Evolutionary conservation across 1,140 invertebrate genomes (phyloP).

Genomic region (Oppia nitens): DNA sequence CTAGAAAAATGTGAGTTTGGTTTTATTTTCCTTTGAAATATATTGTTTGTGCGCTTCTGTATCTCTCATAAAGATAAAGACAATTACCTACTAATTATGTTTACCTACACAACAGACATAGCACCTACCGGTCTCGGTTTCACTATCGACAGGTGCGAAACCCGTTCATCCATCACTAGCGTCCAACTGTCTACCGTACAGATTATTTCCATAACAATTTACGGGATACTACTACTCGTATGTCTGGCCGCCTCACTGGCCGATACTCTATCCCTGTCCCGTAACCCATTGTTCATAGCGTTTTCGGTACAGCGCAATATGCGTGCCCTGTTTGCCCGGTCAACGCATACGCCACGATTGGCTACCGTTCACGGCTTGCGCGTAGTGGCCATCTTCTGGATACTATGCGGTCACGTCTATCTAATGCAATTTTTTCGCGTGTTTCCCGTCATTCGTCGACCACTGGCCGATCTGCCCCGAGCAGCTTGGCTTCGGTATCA

Average conservation of each 20-base stretch:
- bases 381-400: conserved; percentile 70
- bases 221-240: too few relatives aligned
- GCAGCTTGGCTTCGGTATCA: neutral
- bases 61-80: neutral
- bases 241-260: too few relatives aligned
- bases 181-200: too few relatives aligned
- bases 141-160: neutral
- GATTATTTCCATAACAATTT: too few relatives aligned
- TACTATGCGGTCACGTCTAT: conserved; percentile 77
- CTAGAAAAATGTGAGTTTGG: neutral
- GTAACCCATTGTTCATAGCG: neutral
- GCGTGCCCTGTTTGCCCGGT: neutral
- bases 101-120: neutral
- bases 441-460: neutral
- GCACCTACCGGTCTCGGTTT: neutral
- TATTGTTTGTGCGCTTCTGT: neutral
- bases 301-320: neutral
- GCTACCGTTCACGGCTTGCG: conserved; percentile 52
- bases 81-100: neutral
- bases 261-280: too few relatives aligned
- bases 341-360: neutral
- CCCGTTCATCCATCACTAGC: too few relatives aligned
- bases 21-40: neutral
- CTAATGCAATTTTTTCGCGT: conserved; percentile 25
- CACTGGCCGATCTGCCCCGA: neutral